Evolutionary conservation across 2,888 invertebrate genomes (phyloP).

Genomic region (Euclidia mi): DNA sequence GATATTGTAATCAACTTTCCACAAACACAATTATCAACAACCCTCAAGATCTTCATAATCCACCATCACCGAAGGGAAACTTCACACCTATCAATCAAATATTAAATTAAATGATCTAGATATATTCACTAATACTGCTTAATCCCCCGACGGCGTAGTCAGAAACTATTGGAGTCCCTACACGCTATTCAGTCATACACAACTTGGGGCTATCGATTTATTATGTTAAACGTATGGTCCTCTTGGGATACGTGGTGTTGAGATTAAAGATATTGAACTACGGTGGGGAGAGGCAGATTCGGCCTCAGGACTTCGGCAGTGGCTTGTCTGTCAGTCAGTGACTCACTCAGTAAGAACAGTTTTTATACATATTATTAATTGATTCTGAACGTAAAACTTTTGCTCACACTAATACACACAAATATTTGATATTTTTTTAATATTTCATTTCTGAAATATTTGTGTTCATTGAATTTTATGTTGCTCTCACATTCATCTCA

Average conservation of each 20-base stretch:
- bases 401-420: no score
- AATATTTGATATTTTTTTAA: no score
- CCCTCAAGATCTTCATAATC: constrained; percentile 14
- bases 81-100: constrained; percentile 43
- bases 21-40: background rate
- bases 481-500: no score
- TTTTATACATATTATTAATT: no score
- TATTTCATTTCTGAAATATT: no score
- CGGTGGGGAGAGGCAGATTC: no score
- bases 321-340: no score
- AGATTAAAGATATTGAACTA: constrained; percentile 25
- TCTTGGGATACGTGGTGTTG: constrained; percentile 32
- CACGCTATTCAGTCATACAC: constrained; percentile 46
- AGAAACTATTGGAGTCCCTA: constrained; percentile 49
- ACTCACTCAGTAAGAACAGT: no score
- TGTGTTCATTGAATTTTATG: no score
- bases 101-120: constrained; percentile 37
- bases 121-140: constrained; percentile 47
- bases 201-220: constrained; percentile 47
- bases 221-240: constrained; percentile 53
- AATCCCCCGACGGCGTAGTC: constrained; percentile 43
- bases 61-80: constrained; percentile 8
- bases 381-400: no score
- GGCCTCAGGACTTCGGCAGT: no score
- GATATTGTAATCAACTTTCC: no score